phyloP scores from a whole-genome alignment of 2,888 invertebrate genomes.

The Lepidocyrtinus sp. region DNA sequence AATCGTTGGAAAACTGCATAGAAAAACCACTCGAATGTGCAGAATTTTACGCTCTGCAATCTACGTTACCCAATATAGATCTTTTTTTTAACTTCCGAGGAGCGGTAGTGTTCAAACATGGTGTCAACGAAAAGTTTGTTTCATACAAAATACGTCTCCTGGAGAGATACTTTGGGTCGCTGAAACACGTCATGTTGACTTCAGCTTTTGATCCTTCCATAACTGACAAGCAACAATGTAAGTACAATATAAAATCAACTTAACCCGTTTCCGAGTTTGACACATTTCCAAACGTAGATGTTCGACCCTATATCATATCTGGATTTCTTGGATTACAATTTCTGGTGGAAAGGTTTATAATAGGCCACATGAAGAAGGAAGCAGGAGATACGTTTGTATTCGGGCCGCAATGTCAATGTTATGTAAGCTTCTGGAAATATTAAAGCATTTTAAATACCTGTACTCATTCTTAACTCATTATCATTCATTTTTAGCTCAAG shows the following conservation, averaged over 20 bases:
- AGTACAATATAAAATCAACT: not conserved
- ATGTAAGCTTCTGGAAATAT: too few relatives aligned
- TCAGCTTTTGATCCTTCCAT: not conserved
- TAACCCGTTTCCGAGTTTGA: not conserved
- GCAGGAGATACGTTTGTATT: too few relatives aligned
- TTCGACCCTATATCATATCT: constrained; percentile 5
- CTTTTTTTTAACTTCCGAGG: constrained; percentile 11
- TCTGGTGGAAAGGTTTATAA: constrained; percentile 23
- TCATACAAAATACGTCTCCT: constrained; percentile 43
- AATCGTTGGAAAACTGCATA: constrained; percentile 14
- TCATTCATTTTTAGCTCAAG: too few relatives aligned
- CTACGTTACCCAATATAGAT: not conserved
- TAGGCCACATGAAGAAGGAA: not conserved
- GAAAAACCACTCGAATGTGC: not conserved
- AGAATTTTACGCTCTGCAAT: not conserved
- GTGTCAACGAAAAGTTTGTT: constrained; percentile 19
- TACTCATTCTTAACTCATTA: too few relatives aligned
- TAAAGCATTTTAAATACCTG: too few relatives aligned
- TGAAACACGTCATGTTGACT: constrained; percentile 26
- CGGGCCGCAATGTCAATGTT: too few relatives aligned
- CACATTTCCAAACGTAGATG: not conserved
- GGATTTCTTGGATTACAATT: constrained; percentile 27
- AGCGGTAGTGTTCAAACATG: constrained; percentile 30
- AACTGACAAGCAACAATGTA: constrained; percentile 29
- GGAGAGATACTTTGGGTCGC: constrained; percentile 29